Evolutionary conservation across 2,113 vertebrate genomes (phyloP).

Genomic region (Paracanthobrama guichenoti): DNA sequence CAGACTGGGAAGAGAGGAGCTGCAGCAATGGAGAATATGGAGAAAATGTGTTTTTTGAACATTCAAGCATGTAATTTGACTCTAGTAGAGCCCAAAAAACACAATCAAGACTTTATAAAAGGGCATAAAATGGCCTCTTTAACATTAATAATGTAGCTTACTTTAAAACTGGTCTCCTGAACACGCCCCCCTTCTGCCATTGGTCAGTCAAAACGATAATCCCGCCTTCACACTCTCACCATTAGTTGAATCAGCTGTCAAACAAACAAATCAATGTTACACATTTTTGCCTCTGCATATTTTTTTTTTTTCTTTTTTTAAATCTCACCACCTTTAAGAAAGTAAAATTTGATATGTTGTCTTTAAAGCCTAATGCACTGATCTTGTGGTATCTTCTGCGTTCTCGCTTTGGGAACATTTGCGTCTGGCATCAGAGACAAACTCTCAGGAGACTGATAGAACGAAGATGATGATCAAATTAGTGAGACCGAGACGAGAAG

Average conservation of each 20-base stretch:
- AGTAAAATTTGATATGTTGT: background rate
- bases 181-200: background rate
- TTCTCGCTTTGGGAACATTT: background rate
- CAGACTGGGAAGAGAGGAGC: too few species aligned
- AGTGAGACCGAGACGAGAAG: slow-evolving; percentile 28
- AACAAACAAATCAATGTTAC: background rate
- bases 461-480: slow-evolving; percentile 29
- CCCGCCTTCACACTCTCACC: background rate
- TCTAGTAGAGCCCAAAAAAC: too few species aligned
- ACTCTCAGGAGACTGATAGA: slow-evolving; percentile 7
- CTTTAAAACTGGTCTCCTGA: background rate
- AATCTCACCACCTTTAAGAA: background rate
- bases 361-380: background rate
- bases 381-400: background rate
- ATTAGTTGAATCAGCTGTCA: background rate
- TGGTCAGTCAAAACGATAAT: background rate
- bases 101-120: too few species aligned
- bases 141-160: background rate
- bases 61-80: too few species aligned
- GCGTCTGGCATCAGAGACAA: background rate
- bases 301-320: background rate
- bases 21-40: too few species aligned
- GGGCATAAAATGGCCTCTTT: background rate
- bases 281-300: background rate
- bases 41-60: too few species aligned